phyloP scores from a whole-genome alignment of 37 sponge, comb jelly and placozoan genomes.

The Spongilla lacustris region DNA sequence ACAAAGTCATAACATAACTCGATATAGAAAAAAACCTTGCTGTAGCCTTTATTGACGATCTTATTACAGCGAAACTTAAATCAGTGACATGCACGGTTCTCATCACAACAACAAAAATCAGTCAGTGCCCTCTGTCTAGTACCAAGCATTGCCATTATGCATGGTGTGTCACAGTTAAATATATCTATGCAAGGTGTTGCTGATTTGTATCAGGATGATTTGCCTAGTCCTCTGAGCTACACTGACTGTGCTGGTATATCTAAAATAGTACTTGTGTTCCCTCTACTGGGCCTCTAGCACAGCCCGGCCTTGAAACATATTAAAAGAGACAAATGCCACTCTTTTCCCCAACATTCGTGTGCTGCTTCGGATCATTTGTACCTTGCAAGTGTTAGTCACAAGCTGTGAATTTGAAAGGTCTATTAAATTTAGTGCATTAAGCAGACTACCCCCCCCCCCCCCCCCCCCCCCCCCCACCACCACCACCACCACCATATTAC shows the following conservation, averaged over 20 bases:
- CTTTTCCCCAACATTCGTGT: constrained; percentile 32
- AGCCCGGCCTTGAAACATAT: constrained; percentile 11
- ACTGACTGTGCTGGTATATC: constrained; percentile 26
- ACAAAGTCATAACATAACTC: constrained; percentile 38
- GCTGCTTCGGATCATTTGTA: constrained; percentile 16
- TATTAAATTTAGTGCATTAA: constrained; percentile 32
- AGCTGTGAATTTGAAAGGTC: constrained; percentile 42
- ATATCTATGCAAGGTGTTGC: constrained; percentile 9
- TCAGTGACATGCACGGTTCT: constrained; percentile 41
- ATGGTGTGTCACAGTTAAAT: background rate
- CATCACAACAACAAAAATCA: constrained; percentile 16
- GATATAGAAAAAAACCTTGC: constrained; percentile 57
- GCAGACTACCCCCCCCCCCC: too few species aligned
- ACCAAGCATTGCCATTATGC: constrained; percentile 11
- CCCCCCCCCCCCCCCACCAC: too few species aligned
- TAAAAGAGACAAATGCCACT: constrained; percentile 3
- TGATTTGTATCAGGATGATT: constrained; percentile 20
- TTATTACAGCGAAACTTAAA: constrained; percentile 26
- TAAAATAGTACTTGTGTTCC: background rate
- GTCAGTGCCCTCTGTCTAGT: constrained; percentile 20
- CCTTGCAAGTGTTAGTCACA: constrained; percentile 48
- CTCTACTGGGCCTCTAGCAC: too few species aligned
- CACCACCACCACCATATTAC: too few species aligned
- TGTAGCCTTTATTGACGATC: constrained; percentile 50
- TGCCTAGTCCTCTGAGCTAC: constrained; percentile 39